Conservation (phyloP, 2,113 vertebrate genomes). For the Formicarius rufipectus region DNA sequence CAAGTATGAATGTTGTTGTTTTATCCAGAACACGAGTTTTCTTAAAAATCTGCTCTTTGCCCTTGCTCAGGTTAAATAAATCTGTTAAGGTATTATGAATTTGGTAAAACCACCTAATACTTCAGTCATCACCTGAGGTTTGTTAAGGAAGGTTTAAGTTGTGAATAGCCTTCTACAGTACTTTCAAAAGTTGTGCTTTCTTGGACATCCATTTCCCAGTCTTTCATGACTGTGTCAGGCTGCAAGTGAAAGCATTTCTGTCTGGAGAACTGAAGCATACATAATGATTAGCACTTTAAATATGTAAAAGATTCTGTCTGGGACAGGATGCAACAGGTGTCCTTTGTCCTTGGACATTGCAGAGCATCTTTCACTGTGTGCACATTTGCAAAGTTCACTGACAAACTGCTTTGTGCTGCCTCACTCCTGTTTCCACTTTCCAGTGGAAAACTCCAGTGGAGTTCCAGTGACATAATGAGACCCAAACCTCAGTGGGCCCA, state of each 20-base stretch:
- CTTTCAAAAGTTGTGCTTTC: background rate
- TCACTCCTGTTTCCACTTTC: background rate
- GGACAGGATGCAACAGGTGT: background rate
- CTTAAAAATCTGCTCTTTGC: background rate
- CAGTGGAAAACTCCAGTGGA: no score
- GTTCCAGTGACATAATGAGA: background rate
- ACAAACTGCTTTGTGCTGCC: background rate
- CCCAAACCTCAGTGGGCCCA: background rate
- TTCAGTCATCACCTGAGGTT: background rate
- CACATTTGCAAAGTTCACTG: accelerated
- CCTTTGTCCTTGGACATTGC: background rate
- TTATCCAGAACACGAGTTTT: background rate
- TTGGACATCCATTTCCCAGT: background rate
- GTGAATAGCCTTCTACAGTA: background rate
- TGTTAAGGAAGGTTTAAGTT: background rate
- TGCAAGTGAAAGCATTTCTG: background rate
- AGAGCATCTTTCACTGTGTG: background rate
- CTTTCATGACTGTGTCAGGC: background rate
- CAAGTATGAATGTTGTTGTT: background rate
- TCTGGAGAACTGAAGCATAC: background rate
- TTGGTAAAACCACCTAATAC: background rate
- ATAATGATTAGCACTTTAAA: background rate
- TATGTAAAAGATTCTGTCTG: background rate
- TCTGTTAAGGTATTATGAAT: background rate
- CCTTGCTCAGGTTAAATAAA: background rate